phyloP scores from a whole-genome alignment of 2,888 invertebrate species.

The Neocrepidodera transversa region DNA sequence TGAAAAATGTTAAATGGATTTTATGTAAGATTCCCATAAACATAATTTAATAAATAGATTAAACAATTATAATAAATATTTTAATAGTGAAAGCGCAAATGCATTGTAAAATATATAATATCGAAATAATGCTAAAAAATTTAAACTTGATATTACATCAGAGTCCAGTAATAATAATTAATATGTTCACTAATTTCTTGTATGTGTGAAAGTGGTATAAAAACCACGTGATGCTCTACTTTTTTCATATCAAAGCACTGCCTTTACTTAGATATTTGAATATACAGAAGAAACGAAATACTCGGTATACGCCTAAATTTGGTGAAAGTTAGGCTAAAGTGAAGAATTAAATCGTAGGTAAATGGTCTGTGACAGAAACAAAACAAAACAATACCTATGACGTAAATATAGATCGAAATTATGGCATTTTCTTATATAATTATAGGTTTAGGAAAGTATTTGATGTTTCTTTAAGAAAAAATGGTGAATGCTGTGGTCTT shows the following conservation, averaged over 20 bases:
- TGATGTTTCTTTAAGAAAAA: no score
- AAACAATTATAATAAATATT: background rate
- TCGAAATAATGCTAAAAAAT: constrained; percentile 9
- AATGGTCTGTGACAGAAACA: background rate
- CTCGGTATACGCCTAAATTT: background rate
- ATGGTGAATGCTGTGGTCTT: no score
- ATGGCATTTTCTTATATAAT: background rate
- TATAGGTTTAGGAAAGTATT: no score
- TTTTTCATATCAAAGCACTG: background rate
- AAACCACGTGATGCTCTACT: constrained; percentile 21
- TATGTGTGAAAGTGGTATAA: constrained; percentile 19
- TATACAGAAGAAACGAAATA: constrained; percentile 1
- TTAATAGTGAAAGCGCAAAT: constrained; percentile 5
- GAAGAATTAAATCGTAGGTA: constrained; percentile 1
- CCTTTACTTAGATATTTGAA: background rate
- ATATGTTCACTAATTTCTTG: constrained; percentile 12
- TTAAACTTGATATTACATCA: constrained; percentile 15
- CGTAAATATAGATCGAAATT: background rate
- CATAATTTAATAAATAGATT: background rate
- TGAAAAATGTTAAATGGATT: no score
- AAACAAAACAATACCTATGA: constrained; percentile 7
- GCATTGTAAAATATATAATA: constrained; percentile 4
- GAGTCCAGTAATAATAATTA: constrained; percentile 9
- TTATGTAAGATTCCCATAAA: no score
- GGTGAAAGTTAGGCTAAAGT: background rate